Evolutionary conservation across 2,888 invertebrate genomes (phyloP).

Genomic region (Microchrysa polita): DNA sequence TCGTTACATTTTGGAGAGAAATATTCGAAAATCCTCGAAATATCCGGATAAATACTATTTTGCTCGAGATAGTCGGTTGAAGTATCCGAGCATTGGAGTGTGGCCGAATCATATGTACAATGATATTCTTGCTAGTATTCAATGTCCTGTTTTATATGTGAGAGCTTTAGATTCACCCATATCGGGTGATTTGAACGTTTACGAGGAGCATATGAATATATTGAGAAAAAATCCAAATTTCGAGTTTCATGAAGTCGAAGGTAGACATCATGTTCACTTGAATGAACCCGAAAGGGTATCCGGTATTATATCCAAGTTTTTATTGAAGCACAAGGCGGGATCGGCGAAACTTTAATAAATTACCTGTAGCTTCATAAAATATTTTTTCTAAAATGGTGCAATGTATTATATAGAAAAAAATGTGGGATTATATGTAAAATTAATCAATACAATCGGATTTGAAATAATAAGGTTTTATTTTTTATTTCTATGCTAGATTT

Average conservation of each 20-base stretch:
- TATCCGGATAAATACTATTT: constrained; percentile 72
- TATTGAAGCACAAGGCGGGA: constrained; percentile 53
- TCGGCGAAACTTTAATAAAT: background rate
- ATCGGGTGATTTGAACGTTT: constrained; percentile 69
- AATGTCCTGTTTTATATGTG: constrained; percentile 72
- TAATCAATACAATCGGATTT: too few species aligned
- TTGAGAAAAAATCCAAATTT: constrained; percentile 69
- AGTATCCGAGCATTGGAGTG: constrained; percentile 56
- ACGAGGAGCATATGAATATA: constrained; percentile 68
- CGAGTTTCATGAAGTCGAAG: constrained; percentile 74
- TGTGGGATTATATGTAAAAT: too few species aligned
- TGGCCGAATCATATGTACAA: constrained; percentile 65
- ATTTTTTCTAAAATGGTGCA: too few species aligned
- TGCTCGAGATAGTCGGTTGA: constrained; percentile 73
- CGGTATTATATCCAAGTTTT: constrained; percentile 62
- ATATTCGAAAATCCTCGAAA: constrained; percentile 67
- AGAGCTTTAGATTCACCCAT: constrained; percentile 68
- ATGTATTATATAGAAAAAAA: too few species aligned
- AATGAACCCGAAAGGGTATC: constrained; percentile 76
- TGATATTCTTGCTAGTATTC: constrained; percentile 68
- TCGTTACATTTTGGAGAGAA: constrained; percentile 68
- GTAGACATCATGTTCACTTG: constrained; percentile 86
- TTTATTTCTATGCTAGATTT: too few species aligned
- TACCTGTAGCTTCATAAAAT: too few species aligned
- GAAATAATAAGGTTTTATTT: too few species aligned